Conservation (phyloP, 2,888 invertebrate genomes). For the Gerosis bhagava region DNA sequence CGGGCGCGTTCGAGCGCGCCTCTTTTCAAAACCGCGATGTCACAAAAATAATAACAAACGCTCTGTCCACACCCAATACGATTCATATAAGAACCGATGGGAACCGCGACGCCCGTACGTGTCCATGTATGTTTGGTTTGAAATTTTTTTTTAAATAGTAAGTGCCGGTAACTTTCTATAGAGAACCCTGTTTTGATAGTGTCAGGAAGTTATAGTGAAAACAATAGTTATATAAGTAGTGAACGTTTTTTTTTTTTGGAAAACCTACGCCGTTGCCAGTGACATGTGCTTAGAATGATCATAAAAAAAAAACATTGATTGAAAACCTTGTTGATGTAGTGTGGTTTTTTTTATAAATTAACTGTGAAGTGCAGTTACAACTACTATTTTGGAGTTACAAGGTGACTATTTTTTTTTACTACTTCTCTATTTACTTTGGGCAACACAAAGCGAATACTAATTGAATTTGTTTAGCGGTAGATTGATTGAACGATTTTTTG, state of each 20-base stretch:
- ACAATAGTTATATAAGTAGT: too few species aligned
- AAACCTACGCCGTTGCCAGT: constrained; percentile 26
- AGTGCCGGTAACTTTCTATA: constrained; percentile 6
- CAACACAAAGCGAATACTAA: constrained; percentile 14
- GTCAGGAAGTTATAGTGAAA: too few species aligned
- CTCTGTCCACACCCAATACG: constrained; percentile 11
- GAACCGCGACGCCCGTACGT: too few species aligned
- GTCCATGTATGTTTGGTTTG: too few species aligned
- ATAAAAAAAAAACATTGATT: too few species aligned
- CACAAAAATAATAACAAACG: constrained; percentile 49
- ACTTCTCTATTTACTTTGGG: constrained; percentile 12
- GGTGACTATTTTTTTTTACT: constrained; percentile 33
- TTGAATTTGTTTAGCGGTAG: constrained; percentile 21
- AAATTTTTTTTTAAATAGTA: too few species aligned
- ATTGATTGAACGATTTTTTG: constrained; percentile 11
- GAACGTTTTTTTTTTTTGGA: too few species aligned
- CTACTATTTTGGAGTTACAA: constrained; percentile 28
- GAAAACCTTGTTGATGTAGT: too few species aligned
- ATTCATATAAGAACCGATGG: constrained; percentile 7
- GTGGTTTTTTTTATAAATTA: constrained; percentile 23
- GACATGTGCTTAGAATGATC: constrained; percentile 25
- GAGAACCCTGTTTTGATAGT: constrained; percentile 22
- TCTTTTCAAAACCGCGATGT: constrained; percentile 51
- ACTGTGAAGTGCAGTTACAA: constrained; percentile 38
- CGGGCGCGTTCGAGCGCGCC: constrained; percentile 50